These are phyloP conservation scores for Mesoclemmys tuberculata DNA, from an alignment of 2,113 vertebrate species.

Conservation along the genomic window DNA sequence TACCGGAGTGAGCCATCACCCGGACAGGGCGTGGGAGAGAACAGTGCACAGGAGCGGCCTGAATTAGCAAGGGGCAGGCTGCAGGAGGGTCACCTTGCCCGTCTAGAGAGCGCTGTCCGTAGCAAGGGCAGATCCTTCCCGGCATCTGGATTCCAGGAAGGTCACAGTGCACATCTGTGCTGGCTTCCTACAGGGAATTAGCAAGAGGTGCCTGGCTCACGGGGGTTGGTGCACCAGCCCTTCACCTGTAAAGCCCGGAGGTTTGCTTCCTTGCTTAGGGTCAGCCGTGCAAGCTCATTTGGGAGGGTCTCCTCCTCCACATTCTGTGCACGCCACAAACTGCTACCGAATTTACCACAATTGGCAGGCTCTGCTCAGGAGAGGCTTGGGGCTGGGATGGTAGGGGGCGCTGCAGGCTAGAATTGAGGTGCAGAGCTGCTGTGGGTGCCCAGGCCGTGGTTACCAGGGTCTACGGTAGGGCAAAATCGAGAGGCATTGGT, in stretches of 20 bases:
- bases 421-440: not conserved
- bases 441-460: not conserved
- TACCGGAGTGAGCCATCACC: constrained; percentile 64
- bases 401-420: not conserved
- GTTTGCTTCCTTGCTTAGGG: not conserved
- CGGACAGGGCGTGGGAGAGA: not conserved
- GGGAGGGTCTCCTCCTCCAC: not conserved
- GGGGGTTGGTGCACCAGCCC: not conserved
- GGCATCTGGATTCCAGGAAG: not conserved
- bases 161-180: not conserved
- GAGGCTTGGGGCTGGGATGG: not conserved
- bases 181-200: not conserved
- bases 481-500: not conserved
- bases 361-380: not conserved
- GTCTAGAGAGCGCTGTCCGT: not conserved
- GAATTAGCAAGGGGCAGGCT: not conserved
- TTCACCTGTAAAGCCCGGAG: not conserved
- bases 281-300: not conserved
- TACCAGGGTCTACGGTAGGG: not conserved
- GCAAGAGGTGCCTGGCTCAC: not conserved
- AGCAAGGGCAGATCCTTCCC: not conserved
- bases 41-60: not conserved
- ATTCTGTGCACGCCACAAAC: not conserved
- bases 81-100: not conserved
- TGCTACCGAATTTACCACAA: not conserved